phyloP scores from a whole-genome alignment of 2,797 vertebrate species.

The Coregonus sp. region DNA sequence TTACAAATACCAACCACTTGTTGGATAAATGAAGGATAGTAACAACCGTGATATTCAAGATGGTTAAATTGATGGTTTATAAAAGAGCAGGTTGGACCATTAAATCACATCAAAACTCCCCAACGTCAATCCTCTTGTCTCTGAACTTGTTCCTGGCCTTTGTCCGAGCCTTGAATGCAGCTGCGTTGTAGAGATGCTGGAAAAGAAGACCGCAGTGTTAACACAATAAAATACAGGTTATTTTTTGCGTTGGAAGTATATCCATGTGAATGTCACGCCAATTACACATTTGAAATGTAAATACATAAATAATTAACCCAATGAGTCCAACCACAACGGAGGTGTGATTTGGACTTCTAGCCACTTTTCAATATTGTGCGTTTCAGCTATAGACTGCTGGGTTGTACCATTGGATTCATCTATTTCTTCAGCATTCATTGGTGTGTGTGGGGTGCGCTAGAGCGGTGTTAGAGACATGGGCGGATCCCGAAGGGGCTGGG shows the following conservation, averaged over 20 bases:
- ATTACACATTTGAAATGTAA: background rate
- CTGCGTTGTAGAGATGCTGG: slow-evolving; percentile 96
- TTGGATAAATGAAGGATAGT: background rate
- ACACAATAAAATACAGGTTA: background rate
- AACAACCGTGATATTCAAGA: background rate
- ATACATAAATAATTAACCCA: background rate
- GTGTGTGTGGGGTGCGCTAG: no score
- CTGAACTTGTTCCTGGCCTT: slow-evolving; percentile 96
- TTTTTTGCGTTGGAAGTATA: no score
- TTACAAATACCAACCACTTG: background rate
- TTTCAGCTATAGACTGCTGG: no score
- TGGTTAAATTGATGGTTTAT: background rate
- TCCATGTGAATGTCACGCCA: background rate
- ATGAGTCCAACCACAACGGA: no score
- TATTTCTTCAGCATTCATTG: no score
- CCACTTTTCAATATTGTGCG: no score
- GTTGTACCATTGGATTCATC: no score
- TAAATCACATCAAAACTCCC: slow-evolving; percentile 83
- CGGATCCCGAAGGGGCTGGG: no score
- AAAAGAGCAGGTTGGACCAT: slow-evolving; percentile 1
- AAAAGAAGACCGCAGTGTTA: background rate
- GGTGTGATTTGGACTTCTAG: no score
- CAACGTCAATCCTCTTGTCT: slow-evolving; percentile 95
- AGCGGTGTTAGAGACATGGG: no score
- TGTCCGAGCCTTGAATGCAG: slow-evolving; percentile 96